A percentile compares a stretch with the other conserved stretches of the same genome.
Evolutionary conservation across 2,797 vertebrate species (phyloP).

Genomic region (Lacerta viridis): DNA sequence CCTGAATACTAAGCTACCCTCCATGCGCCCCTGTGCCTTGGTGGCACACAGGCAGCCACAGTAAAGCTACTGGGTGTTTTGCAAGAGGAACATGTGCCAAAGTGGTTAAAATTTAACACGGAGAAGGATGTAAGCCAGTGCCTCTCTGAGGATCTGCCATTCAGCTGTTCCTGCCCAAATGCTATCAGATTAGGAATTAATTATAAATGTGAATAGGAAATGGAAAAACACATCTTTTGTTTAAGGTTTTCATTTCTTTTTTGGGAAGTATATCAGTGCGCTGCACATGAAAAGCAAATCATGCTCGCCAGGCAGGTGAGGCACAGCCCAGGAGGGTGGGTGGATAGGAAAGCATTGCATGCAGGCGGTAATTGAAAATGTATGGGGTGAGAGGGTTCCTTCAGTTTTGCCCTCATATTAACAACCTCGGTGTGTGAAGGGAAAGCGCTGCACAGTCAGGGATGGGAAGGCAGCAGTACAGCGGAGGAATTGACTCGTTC

Average conservation of each 20-base stretch:
- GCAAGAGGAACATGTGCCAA: too few relatives aligned
- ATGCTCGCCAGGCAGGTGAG: slow-evolving; percentile 60
- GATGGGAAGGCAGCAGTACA: not conserved
- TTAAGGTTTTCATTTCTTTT: slow-evolving; percentile 3
- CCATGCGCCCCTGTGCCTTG: too few relatives aligned
- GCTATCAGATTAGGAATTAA: slow-evolving; percentile 55
- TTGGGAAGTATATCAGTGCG: slow-evolving; percentile 37
- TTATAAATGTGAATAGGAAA: slow-evolving; percentile 54
- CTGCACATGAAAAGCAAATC: slow-evolving; percentile 69
- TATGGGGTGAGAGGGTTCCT: not conserved
- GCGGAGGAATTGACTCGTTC: not conserved
- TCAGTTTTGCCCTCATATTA: not conserved
- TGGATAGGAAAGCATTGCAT: slow-evolving; percentile 54
- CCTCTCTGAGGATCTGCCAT: not conserved
- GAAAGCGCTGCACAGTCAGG: not conserved
- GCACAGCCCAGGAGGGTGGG: slow-evolving; percentile 29
- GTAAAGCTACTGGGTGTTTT: too few relatives aligned
- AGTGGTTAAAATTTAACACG: too few relatives aligned
- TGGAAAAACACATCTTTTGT: slow-evolving; percentile 17
- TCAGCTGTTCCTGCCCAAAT: not conserved
- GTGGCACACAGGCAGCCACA: too few relatives aligned
- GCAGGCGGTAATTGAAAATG: slow-evolving; percentile 65
- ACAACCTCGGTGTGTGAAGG: not conserved
- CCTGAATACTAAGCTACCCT: too few relatives aligned
- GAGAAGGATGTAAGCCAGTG: not conserved